These are phyloP conservation scores for Dendropsophus ebraccatus DNA, from an alignment of 2,113 vertebrate species.

Conservation along the genomic window DNA sequence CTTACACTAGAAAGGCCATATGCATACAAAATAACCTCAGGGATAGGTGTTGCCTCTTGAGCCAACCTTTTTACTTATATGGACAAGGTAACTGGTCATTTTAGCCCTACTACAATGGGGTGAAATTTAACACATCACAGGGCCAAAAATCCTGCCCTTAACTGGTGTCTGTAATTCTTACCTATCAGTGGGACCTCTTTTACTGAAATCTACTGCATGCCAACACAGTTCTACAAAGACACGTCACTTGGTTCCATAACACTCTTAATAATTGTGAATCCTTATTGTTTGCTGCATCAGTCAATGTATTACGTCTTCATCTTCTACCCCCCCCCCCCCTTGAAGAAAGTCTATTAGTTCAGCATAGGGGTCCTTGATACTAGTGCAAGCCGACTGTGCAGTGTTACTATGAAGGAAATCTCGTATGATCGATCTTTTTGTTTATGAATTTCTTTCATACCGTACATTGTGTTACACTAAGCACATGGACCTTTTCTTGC, in stretches of 20 bases:
- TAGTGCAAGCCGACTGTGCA: neutral
- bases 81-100: neutral
- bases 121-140: neutral
- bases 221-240: neutral
- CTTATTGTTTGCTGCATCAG: neutral
- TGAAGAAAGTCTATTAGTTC: neutral
- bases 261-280: neutral
- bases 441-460: slow-evolving; percentile 55
- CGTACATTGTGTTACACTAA: slow-evolving; percentile 64
- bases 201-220: neutral
- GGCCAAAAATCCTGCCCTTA: neutral
- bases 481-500: slow-evolving; percentile 81
- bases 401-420: no score
- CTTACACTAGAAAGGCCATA: no score
- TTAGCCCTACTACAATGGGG: neutral
- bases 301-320: neutral
- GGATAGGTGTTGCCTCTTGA: no score
- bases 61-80: neutral
- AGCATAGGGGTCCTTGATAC: neutral
- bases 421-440: neutral
- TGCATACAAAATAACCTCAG: no score
- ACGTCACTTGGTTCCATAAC: neutral
- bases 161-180: neutral
- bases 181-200: neutral
- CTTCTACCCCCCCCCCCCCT: neutral